Percentiles rank a stretch among this genome's conserved stretches.
Evolutionary conservation across 2,888 invertebrate species (phyloP).

Genomic region (Caenorhabditis sp.): DNA sequence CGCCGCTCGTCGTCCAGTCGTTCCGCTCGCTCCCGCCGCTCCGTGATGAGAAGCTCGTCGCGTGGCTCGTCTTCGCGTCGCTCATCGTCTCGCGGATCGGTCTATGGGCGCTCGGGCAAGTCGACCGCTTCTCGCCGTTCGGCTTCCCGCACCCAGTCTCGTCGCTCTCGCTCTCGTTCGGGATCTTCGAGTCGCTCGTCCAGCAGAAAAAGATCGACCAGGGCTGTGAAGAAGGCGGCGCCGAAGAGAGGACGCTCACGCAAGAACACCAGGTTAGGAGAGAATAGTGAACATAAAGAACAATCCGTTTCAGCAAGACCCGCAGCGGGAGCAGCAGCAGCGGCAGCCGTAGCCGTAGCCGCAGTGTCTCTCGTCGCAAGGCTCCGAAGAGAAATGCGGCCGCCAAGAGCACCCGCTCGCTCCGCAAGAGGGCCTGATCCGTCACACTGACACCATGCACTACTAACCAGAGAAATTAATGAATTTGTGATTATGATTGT

Average conservation of each 20-base stretch:
- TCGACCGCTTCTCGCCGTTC: background rate
- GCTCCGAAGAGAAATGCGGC: background rate
- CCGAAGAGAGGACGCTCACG: too few species aligned
- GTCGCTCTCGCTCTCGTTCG: constrained; percentile 5
- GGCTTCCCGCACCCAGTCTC: background rate
- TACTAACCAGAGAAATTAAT: too few species aligned
- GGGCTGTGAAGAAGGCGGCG: background rate
- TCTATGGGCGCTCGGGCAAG: constrained; percentile 2
- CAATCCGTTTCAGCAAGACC: background rate
- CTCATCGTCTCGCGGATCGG: constrained; percentile 6
- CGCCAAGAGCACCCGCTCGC: background rate
- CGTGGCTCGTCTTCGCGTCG: constrained; percentile 11
- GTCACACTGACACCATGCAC: too few species aligned
- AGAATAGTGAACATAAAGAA: background rate
- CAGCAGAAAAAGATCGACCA: background rate
- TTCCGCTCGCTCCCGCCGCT: background rate
- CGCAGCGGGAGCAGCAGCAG: background rate
- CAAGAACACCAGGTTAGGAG: background rate
- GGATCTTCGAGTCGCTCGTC: background rate
- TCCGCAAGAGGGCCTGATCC: background rate
- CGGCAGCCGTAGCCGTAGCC: background rate
- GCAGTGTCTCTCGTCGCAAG: background rate
- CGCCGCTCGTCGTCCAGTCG: background rate
- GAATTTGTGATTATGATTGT: too few species aligned
- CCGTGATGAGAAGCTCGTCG: constrained; percentile 3